Conservation (phyloP, 2,113 vertebrate species). For the Ornithorhynchus anatinus region DNA sequence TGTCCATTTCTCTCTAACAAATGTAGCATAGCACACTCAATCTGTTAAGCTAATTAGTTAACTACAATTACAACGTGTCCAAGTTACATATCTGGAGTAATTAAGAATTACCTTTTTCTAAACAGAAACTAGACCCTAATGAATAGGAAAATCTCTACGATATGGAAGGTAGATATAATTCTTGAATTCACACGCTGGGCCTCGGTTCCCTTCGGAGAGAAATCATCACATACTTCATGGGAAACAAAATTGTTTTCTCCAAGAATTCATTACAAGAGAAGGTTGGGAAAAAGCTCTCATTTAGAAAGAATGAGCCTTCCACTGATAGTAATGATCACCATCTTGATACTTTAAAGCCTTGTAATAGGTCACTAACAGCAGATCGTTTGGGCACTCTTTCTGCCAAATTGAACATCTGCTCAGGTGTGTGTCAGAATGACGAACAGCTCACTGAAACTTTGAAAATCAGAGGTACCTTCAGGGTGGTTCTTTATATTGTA, state of each 20-base stretch:
- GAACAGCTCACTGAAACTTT: conserved; percentile 3
- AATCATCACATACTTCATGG: not conserved
- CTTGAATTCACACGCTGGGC: not conserved
- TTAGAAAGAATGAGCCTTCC: conserved; percentile 10
- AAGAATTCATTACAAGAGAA: conserved; percentile 13
- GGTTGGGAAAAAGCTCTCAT: not conserved
- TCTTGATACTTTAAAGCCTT: not conserved
- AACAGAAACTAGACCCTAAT: conserved; percentile 13
- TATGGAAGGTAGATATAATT: conserved; percentile 1
- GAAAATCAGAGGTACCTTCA: not conserved
- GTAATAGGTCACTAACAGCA: not conserved
- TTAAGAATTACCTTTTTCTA: conserved; percentile 30
- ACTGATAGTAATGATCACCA: not conserved
- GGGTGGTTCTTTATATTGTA: not conserved
- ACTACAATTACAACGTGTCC: not conserved
- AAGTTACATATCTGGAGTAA: conserved; percentile 31
- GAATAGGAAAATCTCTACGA: conserved; percentile 5
- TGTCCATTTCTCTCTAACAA: conserved; percentile 19
- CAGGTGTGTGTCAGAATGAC: not conserved
- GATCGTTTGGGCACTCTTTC: conserved; percentile 15
- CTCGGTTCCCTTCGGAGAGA: conserved; percentile 27
- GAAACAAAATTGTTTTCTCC: conserved; percentile 27
- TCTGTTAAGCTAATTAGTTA: not conserved
- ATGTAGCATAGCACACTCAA: not conserved
- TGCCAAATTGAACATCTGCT: conserved; percentile 23